phyloP scores from a whole-genome alignment of 2,888 invertebrate species.

The Ochropleura leucogaster region DNA sequence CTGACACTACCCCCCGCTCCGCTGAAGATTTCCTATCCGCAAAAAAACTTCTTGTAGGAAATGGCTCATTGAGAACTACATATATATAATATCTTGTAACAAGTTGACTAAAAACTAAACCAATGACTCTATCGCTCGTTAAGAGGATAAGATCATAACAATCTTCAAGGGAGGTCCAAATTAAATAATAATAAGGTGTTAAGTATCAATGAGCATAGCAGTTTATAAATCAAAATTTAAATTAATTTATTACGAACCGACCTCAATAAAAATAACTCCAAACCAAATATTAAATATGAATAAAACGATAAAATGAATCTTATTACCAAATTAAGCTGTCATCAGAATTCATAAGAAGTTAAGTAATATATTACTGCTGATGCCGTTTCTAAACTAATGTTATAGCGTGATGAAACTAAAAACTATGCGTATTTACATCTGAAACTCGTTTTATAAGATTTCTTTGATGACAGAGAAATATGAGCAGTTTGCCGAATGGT shows the following conservation, averaged over 20 bases:
- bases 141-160: neutral
- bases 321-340: constrained; percentile 48
- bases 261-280: constrained; percentile 36
- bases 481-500: constrained; percentile 46
- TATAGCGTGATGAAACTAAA: constrained; percentile 55
- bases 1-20: no score
- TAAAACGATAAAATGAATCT: constrained; percentile 26
- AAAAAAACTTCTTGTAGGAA: no score
- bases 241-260: constrained; percentile 35
- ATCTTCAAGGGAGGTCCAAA: constrained; percentile 3
- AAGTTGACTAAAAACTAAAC: neutral
- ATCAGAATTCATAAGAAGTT: neutral
- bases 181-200: constrained; percentile 3
- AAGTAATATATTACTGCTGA: constrained; percentile 32
- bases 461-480: constrained; percentile 62
- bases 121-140: neutral
- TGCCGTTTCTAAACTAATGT: constrained; percentile 37
- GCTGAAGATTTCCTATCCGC: no score
- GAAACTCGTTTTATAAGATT: constrained; percentile 58
- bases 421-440: constrained; percentile 66
- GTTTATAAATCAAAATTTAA: constrained; percentile 25
- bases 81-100: no score
- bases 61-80: no score
- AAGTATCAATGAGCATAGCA: constrained; percentile 30
- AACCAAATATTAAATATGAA: constrained; percentile 38